Base-by-base conservation (phyloP, 2,888 invertebrate genomes). In the Chaetogeoica ovagalla region DNA sequence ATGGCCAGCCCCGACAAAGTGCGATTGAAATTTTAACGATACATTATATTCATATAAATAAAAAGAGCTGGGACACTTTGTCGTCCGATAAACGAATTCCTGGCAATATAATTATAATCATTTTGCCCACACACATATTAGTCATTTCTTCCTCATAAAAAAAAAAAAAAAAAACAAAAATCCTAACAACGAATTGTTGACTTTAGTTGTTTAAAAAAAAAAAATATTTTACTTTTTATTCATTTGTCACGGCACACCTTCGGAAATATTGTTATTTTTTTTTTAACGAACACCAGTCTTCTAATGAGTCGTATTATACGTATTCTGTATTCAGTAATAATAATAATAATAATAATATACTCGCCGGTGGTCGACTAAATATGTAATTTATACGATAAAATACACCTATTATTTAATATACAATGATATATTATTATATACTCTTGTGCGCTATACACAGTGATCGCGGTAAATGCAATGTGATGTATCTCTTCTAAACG, bases 251-350 rank as follows among this genome's bases (percentile, higher is more conserved):
- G 76, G 4, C 62, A 62, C 77, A 62, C 69, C 77, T 77, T 55
- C 21, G 19, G 55, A 55, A 65, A 74, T 52, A 69, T 1, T 30
- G 30, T 30, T 30, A 4, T 7, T 70, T 69, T 70, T 62, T 37
- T 70, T 37, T 39, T 37, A 69, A 77, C 37, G 52, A 77, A 70
- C n/a, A n/a, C 77, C 70, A 62, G 60, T 77, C 59, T 69, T 39
- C 43, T 59, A 30, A 30, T 30, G 7, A 43, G 48, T 76, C 9
- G 60, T 55, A 52, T 7, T 9, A 52, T 55, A 19, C 15, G 48
- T 48, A 48, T 9, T 11, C 11, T 43, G 43, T 43, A 43, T 48
- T 48, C 11, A 48, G 1, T 48, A 48, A 48, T 48, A 48, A 48
- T 48, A 48, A 48, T 48, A 7, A 11, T 48, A 7, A 11, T 48